Base-by-base conservation (phyloP, 2,888 invertebrate genomes). In the Heliconius erato region DNA sequence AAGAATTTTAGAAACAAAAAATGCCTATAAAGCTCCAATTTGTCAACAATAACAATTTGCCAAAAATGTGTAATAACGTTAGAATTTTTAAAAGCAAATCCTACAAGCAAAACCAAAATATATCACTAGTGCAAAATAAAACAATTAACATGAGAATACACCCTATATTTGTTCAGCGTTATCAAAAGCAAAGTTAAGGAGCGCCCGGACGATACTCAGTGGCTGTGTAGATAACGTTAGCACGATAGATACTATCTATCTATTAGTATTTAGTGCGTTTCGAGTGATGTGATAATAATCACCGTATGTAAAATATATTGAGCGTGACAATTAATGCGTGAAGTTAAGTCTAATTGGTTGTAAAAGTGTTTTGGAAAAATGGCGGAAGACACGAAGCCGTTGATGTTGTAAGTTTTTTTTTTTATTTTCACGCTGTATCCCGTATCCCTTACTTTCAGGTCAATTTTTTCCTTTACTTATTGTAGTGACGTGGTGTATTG, bases 381-480 rank as follows among this genome's bases (percentile, higher is more conserved):
- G 93, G 88, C 89, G 6, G 93, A 91, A 67, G 90, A 93, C 81
- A 88, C 86, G 68, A 92, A 92, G 77, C 94, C 94, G 3, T 87
- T 94, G 74, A 81, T 95, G 68, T 88, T 91, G 94, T 95, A 88
- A 94, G 95, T n/a, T 94, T 32, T 49, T 49, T 67, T 32, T 77
- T 32, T 59, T 23, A 6, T 7, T 74, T n/a, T 59, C 67, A 28
- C 28, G 28, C 63, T 4, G n/a, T 63, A n/a, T n/a, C 63, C 63
- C 63, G 63, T n/a, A 63, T 23, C 49, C 16, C 49, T 49, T 19
- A 54, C 0, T 28, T 67, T 67, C 26, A 6, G 14, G 12, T 0
- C 14, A 67, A 14, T 28, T 26, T 67, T 65, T 12, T 0, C n/a
- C n/a, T n/a, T n/a, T n/a, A n/a, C n/a, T n/a, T n/a, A n/a, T n/a